A percentile compares a stretch with the other conserved stretches of the same genome.
phyloP scores from a whole-genome alignment of 2,888 invertebrate genomes.

The Xylocampa areola region DNA sequence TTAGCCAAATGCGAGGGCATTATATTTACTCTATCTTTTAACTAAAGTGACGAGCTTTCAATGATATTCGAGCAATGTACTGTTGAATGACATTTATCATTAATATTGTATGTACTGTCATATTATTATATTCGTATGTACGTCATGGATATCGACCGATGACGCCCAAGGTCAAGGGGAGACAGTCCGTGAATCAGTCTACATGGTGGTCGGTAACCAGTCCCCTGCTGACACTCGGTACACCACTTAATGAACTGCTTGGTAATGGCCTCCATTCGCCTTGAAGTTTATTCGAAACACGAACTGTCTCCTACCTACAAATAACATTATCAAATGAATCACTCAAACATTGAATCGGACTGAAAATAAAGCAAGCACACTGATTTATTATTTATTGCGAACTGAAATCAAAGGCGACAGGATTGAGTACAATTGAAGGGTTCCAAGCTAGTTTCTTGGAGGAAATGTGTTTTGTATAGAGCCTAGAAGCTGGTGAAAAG shows the following conservation, averaged over 20 bases:
- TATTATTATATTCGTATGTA: constrained; percentile 68
- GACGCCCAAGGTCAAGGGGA: constrained; percentile 80
- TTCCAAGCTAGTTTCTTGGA: constrained; percentile 57
- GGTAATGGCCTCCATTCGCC: constrained; percentile 63
- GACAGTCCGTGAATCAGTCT: constrained; percentile 66
- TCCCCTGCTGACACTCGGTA: constrained; percentile 57
- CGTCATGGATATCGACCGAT: constrained; percentile 81
- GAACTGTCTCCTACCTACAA: constrained; percentile 46
- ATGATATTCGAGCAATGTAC: constrained; percentile 26
- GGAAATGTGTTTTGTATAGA: constrained; percentile 46
- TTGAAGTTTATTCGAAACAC: constrained; percentile 53
- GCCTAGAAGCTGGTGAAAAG: constrained; percentile 68
- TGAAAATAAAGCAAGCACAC: constrained; percentile 63
- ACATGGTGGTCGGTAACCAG: constrained; percentile 64
- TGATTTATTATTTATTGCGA: constrained; percentile 57
- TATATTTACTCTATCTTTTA: constrained; percentile 3
- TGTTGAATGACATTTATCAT: constrained; percentile 67
- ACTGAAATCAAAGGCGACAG: constrained; percentile 62
- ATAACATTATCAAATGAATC: constrained; percentile 36
- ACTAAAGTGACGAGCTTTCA: constrained; percentile 51
- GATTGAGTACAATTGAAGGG: constrained; percentile 55
- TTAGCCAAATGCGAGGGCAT: constrained; percentile 9
- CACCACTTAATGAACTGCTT: constrained; percentile 64
- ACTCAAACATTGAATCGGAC: constrained; percentile 50
- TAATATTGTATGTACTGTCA: constrained; percentile 55